Conservation (phyloP, 2,113 vertebrate genomes). For the Nycticorax nycticorax region DNA sequence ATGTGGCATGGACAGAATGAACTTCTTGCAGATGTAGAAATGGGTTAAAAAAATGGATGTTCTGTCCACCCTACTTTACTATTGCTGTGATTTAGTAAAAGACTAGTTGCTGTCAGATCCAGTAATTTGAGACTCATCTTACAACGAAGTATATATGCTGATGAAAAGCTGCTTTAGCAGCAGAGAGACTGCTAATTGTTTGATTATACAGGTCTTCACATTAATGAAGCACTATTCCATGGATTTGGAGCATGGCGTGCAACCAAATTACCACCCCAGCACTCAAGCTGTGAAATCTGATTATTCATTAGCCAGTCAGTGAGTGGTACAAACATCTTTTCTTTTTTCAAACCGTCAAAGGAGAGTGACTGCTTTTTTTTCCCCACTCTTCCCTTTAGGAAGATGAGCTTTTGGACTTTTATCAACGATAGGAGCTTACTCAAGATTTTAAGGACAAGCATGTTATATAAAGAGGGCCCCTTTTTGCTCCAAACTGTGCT, state of each 20-base stretch:
- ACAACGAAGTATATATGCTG: constrained; percentile 85
- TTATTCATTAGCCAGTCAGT: constrained; percentile 99
- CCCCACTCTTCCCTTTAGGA: constrained; percentile 18
- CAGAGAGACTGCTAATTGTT: constrained; percentile 95
- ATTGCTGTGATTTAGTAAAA: constrained; percentile 50
- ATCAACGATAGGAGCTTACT: background rate
- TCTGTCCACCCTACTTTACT: constrained; percentile 26
- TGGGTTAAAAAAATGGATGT: background rate
- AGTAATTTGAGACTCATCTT: constrained; percentile 80
- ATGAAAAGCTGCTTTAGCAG: constrained; percentile 90
- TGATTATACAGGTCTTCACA: constrained; percentile 99
- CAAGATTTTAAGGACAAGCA: constrained; percentile 15
- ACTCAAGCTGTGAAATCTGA: constrained; percentile 99
- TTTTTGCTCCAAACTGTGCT: background rate
- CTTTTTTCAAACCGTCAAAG: constrained; percentile 77
- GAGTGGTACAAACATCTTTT: constrained; percentile 93
- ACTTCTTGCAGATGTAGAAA: background rate
- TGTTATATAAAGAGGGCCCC: background rate
- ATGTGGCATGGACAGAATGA: background rate
- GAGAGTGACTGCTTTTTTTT: constrained; percentile 73
- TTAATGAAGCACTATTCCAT: constrained; percentile 99
- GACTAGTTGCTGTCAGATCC: constrained; percentile 74
- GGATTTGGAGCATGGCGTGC: constrained; percentile 95
- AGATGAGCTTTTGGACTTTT: constrained; percentile 54
- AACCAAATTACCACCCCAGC: constrained; percentile 97